Evolutionary conservation across 2,888 invertebrate species (phyloP), one percentile per base, ranked within the genome.

Genomic region (Cantharis rustica): DNA sequence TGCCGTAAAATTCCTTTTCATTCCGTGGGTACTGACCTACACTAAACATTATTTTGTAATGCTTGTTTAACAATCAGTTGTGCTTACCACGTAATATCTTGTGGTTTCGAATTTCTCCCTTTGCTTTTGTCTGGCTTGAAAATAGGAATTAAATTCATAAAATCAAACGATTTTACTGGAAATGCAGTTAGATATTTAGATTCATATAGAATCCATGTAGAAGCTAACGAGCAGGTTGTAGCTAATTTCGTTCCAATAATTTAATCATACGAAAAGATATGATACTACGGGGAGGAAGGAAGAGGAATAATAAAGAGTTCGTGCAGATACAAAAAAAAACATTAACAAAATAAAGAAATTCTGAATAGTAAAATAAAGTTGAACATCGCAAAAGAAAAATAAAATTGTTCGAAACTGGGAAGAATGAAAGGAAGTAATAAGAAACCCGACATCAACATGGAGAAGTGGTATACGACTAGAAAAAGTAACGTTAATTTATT

Each of bases 381-480:
- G 47, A 47, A 47, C 47, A 47, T 47, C n/a, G 47, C 13, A 47
- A 47, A 13, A 47, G 47, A 47, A 47, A 31, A 47, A 47, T 47
- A 47, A 47, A 47, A 47, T 47, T 47, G 47, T 47, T 47, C 47
- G n/a, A 47, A 66, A 66, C 64, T 17, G 13, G n/a, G 64, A 66
- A 66, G 47, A 66, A 16, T n/a, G 64, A 66, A 23, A 66, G 64
- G 64, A 66, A 66, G 64, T 66, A 66, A 66, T 66, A 66, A 66
- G 64, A 66, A 20, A 66, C 64, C 64, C 64, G 64, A 66, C 64
- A 66, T 66, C 64, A 66, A 66, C 64, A 20, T 66, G 16, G 17
- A 66, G 64, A 66, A 66, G 64, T 66, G 64, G 47, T 66, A 66
- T 66, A 23, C 64, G 64, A 66, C 64, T 23, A 66, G 64, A 66